Percentiles rank a stretch among this genome's conserved stretches.
phyloP scores from a whole-genome alignment of 2,888 invertebrate species.

The Dicycla oo region DNA sequence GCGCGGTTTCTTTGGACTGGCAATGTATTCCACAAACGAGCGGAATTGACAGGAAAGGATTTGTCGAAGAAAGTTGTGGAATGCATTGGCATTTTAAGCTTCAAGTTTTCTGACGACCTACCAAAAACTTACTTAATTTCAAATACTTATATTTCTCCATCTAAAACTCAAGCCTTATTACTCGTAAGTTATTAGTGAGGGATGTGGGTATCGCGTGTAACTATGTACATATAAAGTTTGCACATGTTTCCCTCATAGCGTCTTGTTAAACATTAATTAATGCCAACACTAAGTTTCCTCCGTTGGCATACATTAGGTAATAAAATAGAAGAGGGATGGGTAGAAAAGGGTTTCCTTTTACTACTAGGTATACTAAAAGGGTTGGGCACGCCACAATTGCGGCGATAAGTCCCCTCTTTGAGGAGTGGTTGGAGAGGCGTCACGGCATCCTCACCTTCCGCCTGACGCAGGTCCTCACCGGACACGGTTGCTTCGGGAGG shows the following conservation, averaged over 20 bases:
- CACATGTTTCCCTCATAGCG: slow-evolving; percentile 15
- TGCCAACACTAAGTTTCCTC: slow-evolving; percentile 27
- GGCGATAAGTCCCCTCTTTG: too few relatives aligned
- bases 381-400: too few relatives aligned
- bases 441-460: too few relatives aligned
- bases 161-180: background rate
- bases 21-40: background rate
- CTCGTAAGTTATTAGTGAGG: background rate
- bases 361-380: background rate
- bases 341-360: background rate
- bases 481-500: too few relatives aligned
- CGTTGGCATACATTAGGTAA: background rate
- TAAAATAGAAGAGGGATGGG: background rate
- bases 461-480: too few relatives aligned
- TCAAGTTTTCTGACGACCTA: background rate
- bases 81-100: background rate
- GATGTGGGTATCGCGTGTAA: slow-evolving; percentile 14
- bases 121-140: background rate
- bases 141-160: background rate
- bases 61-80: background rate
- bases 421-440: too few relatives aligned
- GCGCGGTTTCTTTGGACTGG: background rate
- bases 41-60: background rate
- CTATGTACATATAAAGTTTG: slow-evolving; percentile 33
- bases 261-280: slow-evolving; percentile 44